phyloP scores from a whole-genome alignment of 2,888 invertebrate species.

The Aromia moschata region DNA sequence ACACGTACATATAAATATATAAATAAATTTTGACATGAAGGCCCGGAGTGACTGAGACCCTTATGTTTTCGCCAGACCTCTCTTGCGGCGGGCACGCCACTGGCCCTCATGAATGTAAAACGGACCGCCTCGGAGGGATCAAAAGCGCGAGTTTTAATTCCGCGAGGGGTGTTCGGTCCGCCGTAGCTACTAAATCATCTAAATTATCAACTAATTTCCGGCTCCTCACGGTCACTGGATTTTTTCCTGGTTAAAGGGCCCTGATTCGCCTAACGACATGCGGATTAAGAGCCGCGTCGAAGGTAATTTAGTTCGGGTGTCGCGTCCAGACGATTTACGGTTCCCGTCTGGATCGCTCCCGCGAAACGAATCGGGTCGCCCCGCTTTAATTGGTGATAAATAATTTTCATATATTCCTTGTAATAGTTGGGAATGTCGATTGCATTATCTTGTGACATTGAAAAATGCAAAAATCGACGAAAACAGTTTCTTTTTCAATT shows the following conservation, averaged over 20 bases:
- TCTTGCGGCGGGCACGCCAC: too few species aligned
- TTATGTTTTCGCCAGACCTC: too few species aligned
- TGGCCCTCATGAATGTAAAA: conserved; percentile 11
- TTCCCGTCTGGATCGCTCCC: too few species aligned
- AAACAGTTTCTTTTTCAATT: too few species aligned
- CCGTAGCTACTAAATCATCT: conserved; percentile 15
- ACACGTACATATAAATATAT: too few species aligned
- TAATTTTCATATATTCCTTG: too few species aligned
- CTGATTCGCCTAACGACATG: conserved; percentile 6
- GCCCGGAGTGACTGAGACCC: too few species aligned
- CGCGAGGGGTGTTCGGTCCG: neutral
- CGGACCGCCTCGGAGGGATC: neutral
- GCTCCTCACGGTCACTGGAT: conserved; percentile 25
- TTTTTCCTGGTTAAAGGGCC: conserved; percentile 20
- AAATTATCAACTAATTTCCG: conserved; percentile 24
- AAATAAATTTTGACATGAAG: too few species aligned
- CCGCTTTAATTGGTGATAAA: neutral
- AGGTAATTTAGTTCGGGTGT: conserved; percentile 7
- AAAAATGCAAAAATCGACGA: too few species aligned
- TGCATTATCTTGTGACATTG: too few species aligned
- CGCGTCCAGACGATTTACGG: neutral
- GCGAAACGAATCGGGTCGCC: too few species aligned
- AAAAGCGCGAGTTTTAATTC: conserved; percentile 9
- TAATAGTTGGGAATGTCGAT: too few species aligned
- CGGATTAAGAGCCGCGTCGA: conserved; percentile 16